These are phyloP conservation scores for Molanna angustata DNA, from an alignment of 2,888 invertebrate species.

Conservation along the genomic window DNA sequence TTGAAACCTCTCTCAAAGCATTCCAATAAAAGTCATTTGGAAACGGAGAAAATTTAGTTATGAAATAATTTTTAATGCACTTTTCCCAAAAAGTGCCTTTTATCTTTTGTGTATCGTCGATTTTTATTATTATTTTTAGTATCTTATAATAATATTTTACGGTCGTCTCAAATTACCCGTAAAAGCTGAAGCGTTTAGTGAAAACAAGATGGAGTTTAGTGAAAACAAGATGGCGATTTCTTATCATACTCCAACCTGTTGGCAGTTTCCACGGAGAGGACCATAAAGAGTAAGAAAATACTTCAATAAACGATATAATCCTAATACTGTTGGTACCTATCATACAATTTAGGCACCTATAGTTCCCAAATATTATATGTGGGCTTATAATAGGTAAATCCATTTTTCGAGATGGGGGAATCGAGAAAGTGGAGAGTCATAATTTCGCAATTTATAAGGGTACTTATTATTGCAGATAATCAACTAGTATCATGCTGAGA, in stretches of 20 bases:
- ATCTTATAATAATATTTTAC: slow-evolving; percentile 5
- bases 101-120: neutral
- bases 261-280: neutral
- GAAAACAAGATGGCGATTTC: slow-evolving; percentile 2
- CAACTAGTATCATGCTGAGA: no score
- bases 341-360: no score
- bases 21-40: no score
- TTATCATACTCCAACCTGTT: slow-evolving; percentile 9
- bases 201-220: neutral
- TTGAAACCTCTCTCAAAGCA: no score
- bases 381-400: no score
- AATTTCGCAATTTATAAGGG: no score
- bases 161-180: slow-evolving; percentile 7
- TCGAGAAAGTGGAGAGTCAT: no score
- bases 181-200: neutral
- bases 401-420: no score
- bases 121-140: slow-evolving; percentile 1
- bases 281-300: neutral
- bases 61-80: neutral
- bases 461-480: no score
- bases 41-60: neutral
- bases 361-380: no score
- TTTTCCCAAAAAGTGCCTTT: neutral
- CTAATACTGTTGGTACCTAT: no score
- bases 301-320: neutral